Base-by-base conservation (phyloP, 1,140 invertebrate species). In the Apocrypta bakeri region DNA sequence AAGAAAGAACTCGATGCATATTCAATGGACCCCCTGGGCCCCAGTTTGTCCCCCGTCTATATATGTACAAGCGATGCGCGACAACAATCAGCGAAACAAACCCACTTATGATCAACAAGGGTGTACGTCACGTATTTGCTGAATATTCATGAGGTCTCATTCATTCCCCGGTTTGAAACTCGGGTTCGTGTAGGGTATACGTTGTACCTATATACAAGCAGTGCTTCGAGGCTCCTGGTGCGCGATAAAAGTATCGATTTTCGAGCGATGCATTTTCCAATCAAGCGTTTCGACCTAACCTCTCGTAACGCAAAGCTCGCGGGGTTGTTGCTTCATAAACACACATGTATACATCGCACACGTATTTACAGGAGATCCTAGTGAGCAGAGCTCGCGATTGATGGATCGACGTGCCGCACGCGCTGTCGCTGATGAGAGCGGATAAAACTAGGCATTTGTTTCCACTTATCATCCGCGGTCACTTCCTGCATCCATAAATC, bases 81-180 rank as follows among this genome's bases (percentile, higher is more conserved):
- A 90, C 88, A 89, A 90, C 89, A 90, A 90, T 90, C 89, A 88
- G 89, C 85, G 85, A 88, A 90, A 90, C 89, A 90, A 89, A 90
- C 87, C 87, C 88, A 89, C 87, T 90, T 90, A 88, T 89, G 89
- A 90, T 90, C 88, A 90, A 89, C 89, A 90, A 90, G 88, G 84
- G 85, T 87, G 86, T 89, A 89, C 85, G 87, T 89, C 88, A 89
- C 72, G 75, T 85, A 87, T 89, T 82, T 84, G 83, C 81, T 90
- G 88, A 88, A 90, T 90, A 90, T 90, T 90, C 89, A 90, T 90
- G 89, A 89, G 83, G 14, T 17, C 21, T 17, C 12, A 12, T 48
- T 12, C 48, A 2, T 56, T 56, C 48, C 48, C 3, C 17, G 21
- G 21, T 21, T 2, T 9, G 33, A 17, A 17, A 21, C 48, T 2